phyloP scores from a whole-genome alignment of 1,140 invertebrate genomes.

The Rhagoletis pomonella region DNA sequence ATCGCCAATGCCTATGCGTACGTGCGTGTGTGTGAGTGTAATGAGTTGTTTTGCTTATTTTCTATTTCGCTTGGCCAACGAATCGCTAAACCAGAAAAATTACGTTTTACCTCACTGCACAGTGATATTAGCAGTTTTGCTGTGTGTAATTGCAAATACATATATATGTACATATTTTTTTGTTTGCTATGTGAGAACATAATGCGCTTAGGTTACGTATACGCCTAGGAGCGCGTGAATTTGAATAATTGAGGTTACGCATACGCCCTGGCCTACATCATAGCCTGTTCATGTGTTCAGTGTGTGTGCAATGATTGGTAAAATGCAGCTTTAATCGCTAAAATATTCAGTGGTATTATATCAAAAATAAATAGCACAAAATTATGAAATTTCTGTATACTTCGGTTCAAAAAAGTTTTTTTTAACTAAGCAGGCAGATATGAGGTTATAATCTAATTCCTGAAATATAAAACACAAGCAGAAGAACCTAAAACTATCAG shows the following conservation, averaged over 20 bases:
- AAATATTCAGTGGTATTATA: too few species aligned
- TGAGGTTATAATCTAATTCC: too few species aligned
- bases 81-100: constrained; percentile 37
- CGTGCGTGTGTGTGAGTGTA: background rate
- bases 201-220: constrained; percentile 18
- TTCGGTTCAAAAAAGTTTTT: too few species aligned
- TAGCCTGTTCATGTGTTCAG: too few species aligned
- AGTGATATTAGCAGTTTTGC: constrained; percentile 9
- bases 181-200: background rate
- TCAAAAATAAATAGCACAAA: too few species aligned
- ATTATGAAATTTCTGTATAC: too few species aligned
- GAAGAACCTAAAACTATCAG: too few species aligned
- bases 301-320: too few species aligned
- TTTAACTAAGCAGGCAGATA: too few species aligned
- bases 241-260: background rate
- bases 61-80: background rate
- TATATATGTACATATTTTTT: too few species aligned
- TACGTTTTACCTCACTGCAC: constrained; percentile 14
- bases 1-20: background rate
- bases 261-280: background rate
- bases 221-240: background rate
- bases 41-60: background rate
- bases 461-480: too few species aligned
- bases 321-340: too few species aligned
- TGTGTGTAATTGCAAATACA: background rate